Conservation (phyloP, 2,797 vertebrate genomes). For the Typhlichthys eigenmanni region DNA sequence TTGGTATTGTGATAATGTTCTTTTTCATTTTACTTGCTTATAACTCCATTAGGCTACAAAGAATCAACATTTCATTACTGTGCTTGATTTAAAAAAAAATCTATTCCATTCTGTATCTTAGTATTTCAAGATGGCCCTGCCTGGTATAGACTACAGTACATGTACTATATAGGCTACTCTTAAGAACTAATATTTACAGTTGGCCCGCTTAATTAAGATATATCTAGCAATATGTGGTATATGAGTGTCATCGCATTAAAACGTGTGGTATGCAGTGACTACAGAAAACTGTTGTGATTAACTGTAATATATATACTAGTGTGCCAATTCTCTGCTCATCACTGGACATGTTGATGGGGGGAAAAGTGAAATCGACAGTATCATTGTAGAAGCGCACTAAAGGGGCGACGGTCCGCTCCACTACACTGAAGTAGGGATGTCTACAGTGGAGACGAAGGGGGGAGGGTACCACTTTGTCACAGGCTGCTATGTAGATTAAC, state of each 20-base stretch:
- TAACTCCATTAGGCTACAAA: too few relatives aligned
- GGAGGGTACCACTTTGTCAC: constrained; percentile 95
- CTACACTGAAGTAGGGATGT: constrained; percentile 78
- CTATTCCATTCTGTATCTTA: background rate
- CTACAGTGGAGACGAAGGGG: constrained; percentile 80
- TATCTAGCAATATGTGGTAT: constrained; percentile 1
- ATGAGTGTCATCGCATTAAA: constrained; percentile 50
- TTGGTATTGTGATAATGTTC: constrained; percentile 57
- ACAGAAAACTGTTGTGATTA: constrained; percentile 1
- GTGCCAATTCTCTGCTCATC: constrained; percentile 48
- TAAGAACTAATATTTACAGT: too few relatives aligned
- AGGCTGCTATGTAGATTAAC: constrained; percentile 95
- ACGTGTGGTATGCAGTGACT: background rate
- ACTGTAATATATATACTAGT: constrained; percentile 28
- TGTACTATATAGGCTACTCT: too few relatives aligned
- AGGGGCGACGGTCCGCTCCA: constrained; percentile 77
- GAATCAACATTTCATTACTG: background rate
- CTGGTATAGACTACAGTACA: background rate
- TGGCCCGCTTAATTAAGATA: constrained; percentile 48
- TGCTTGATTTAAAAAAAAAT: background rate
- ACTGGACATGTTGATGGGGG: constrained; percentile 66
- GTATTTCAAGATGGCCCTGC: background rate
- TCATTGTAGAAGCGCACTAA: constrained; percentile 73
- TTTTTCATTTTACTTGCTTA: constrained; percentile 36
- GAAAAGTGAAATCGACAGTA: constrained; percentile 72